Evolutionary conservation across 1,140 invertebrate species (phyloP).

Genomic region (Drosophila lacertosa): DNA sequence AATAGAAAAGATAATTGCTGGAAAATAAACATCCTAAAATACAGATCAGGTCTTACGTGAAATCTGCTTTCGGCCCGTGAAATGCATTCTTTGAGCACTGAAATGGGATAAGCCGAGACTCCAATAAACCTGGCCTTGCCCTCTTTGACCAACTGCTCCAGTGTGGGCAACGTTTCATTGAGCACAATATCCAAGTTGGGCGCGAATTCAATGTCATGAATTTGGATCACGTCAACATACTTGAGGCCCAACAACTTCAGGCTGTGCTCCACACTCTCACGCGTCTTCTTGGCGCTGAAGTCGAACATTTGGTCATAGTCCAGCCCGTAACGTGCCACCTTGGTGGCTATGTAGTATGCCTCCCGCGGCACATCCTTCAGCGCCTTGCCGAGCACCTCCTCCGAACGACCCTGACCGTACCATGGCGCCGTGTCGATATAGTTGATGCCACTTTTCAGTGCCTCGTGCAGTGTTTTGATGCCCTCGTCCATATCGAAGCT

Average conservation of each 20-base stretch:
- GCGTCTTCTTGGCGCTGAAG: conserved; percentile 91
- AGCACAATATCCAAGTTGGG: conserved; percentile 90
- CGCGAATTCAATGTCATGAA: conserved; percentile 96
- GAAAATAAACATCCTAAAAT: too few relatives aligned
- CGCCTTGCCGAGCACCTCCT: conserved; percentile 92
- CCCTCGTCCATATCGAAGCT: conserved; percentile 86
- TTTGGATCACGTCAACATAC: conserved; percentile 95
- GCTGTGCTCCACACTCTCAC: conserved; percentile 91
- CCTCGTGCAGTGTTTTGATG: conserved; percentile 88
- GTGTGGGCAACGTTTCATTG: conserved; percentile 93
- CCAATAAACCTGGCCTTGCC: conserved; percentile 94
- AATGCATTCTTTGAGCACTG: conserved; percentile 89
- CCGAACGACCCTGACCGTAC: conserved; percentile 95
- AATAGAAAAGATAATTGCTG: not conserved
- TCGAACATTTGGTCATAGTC: conserved; percentile 93
- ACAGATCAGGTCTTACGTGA: conserved; percentile 48
- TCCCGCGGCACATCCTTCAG: conserved; percentile 91
- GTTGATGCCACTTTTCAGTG: conserved; percentile 94
- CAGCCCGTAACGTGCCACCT: conserved; percentile 93
- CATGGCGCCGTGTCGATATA: conserved; percentile 96
- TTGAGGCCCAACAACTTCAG: conserved; percentile 90
- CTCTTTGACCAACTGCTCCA: conserved; percentile 89
- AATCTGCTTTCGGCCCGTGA: conserved; percentile 84
- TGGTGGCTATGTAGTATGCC: conserved; percentile 95
- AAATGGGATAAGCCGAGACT: conserved; percentile 94